Percentiles rank a stretch among this genome's conserved stretches.
These are phyloP conservation scores for Pygmarrhopalites habei DNA, from an alignment of 1,140 invertebrate species.

Conservation along the genomic window DNA sequence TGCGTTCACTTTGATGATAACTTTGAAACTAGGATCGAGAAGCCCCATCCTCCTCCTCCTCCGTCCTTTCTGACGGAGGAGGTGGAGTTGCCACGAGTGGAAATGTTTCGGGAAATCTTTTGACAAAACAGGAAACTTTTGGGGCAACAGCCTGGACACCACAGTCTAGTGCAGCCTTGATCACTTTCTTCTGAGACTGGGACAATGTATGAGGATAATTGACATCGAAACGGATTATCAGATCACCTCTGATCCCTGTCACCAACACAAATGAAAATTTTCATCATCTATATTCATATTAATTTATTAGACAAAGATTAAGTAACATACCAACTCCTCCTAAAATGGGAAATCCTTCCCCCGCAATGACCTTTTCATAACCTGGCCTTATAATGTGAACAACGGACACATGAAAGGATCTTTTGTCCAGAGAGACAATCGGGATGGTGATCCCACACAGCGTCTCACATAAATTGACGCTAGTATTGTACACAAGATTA, in stretches of 20 bases:
- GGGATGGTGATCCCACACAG: conserved; percentile 57
- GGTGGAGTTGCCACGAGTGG: background rate
- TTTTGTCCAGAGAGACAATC: conserved; percentile 59
- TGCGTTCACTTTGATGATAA: too few species aligned
- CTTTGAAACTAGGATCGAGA: too few species aligned
- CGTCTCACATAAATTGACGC: conserved; percentile 57
- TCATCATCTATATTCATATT: too few species aligned
- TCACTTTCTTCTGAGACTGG: conserved; percentile 45
- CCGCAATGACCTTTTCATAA: conserved; percentile 53
- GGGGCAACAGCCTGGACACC: background rate
- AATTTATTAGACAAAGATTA: too few species aligned
- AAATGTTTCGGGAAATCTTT: conserved; percentile 7
- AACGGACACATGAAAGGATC: conserved; percentile 58
- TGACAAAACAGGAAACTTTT: background rate
- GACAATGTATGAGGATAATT: conserved; percentile 52
- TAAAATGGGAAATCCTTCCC: conserved; percentile 56
- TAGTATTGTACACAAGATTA: conserved; percentile 57
- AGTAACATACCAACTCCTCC: conserved; percentile 45
- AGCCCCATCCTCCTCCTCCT: too few species aligned
- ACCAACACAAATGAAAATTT: too few species aligned
- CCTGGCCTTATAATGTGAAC: conserved; percentile 59
- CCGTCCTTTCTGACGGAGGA: too few species aligned
- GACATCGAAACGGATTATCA: conserved; percentile 52
- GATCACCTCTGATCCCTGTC: conserved; percentile 45
- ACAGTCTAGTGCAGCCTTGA: conserved; percentile 45